Percentiles rank a stretch among this genome's conserved stretches.
These are phyloP conservation scores for Blastomussa wellsi DNA, from an alignment of 92 coral and sea anemone species.

Conservation along the genomic window DNA sequence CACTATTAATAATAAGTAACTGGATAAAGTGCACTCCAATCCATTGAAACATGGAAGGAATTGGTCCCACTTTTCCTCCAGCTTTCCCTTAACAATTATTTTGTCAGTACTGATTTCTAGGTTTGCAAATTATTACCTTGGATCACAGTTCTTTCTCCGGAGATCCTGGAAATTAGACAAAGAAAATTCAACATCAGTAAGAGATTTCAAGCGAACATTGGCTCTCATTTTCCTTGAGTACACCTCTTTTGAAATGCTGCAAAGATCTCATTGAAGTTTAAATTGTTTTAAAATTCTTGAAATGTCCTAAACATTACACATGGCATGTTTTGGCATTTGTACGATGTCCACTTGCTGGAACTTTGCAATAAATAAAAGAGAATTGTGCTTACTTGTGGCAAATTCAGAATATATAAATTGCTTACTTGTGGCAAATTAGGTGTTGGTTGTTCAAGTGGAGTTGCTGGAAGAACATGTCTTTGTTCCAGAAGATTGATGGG, in stretches of 20 bases:
- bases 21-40: too few species aligned
- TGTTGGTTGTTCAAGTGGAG: slow-evolving; percentile 71
- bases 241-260: background rate
- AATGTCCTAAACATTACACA: too few species aligned
- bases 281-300: background rate
- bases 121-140: slow-evolving; percentile 77
- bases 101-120: too few species aligned
- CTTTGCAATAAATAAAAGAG: background rate
- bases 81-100: too few species aligned
- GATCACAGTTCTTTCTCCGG: slow-evolving; percentile 78
- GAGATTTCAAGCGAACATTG: background rate
- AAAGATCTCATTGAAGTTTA: background rate
- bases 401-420: too few species aligned
- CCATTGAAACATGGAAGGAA: too few species aligned
- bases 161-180: slow-evolving; percentile 64
- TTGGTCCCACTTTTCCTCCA: too few species aligned
- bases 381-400: slow-evolving; percentile 64
- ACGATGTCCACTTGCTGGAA: too few species aligned
- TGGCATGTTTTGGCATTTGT: too few species aligned
- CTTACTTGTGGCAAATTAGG: slow-evolving; percentile 76
- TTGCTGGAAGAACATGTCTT: slow-evolving; percentile 81
- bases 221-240: background rate
- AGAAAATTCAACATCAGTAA: background rate
- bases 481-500: slow-evolving; percentile 91
- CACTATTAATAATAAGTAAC: too few species aligned